Evolutionary conservation across 2,888 invertebrate species (phyloP).

Genomic region (Drosophila fungiperda): DNA sequence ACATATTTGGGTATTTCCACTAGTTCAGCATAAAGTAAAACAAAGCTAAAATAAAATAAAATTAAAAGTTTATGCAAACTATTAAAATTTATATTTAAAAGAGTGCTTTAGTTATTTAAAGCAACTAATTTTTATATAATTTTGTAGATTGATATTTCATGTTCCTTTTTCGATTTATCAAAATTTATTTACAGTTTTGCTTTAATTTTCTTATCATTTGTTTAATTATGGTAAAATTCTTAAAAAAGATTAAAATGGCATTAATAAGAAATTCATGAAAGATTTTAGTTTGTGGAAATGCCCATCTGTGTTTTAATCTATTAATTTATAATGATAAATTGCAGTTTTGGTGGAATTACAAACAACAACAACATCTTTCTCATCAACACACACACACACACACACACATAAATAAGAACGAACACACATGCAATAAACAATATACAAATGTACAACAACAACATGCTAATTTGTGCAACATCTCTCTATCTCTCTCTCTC

Average conservation of each 20-base stretch:
- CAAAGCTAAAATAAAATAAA: background rate
- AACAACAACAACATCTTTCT: slow-evolving; percentile 5
- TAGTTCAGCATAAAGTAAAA: background rate
- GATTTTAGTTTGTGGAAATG: background rate
- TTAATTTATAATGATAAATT: background rate
- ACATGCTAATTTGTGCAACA: slow-evolving; percentile 27
- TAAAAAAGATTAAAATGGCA: too few species aligned
- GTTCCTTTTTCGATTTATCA: background rate
- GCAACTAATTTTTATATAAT: background rate
- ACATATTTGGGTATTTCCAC: slow-evolving; percentile 4
- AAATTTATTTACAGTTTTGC: background rate
- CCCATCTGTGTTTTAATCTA: background rate
- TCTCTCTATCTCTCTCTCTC: slow-evolving; percentile 2
- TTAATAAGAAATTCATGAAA: background rate
- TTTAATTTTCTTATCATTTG: background rate
- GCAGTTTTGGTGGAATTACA: slow-evolving; percentile 2
- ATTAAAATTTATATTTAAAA: background rate
- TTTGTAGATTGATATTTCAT: background rate
- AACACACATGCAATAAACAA: slow-evolving; percentile 16
- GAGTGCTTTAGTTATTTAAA: background rate
- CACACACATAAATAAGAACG: slow-evolving; percentile 16
- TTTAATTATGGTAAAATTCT: background rate
- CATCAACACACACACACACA: slow-evolving; percentile 1
- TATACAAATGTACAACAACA: background rate
- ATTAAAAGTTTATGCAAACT: background rate